Evolutionary conservation across 2,797 vertebrate genomes (phyloP).

Genomic region (Telmatherina bonti): DNA sequence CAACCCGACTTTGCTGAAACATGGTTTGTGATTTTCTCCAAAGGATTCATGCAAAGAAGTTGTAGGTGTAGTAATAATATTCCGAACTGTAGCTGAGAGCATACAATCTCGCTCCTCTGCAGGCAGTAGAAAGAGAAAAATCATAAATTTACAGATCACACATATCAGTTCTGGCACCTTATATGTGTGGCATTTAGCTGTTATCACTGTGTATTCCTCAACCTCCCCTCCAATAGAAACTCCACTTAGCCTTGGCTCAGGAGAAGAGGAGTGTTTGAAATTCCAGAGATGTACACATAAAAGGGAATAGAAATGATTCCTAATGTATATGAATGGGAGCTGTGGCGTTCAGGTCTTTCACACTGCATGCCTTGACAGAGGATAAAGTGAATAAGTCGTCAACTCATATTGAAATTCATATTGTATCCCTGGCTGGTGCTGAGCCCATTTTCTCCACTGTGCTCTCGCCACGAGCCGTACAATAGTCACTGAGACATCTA

Average conservation of each 20-base stretch:
- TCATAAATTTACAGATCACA: conserved; percentile 34
- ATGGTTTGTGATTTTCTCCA: conserved; percentile 2
- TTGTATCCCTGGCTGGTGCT: conserved; percentile 61
- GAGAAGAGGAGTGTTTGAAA: conserved; percentile 52
- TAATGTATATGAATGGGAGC: conserved; percentile 66
- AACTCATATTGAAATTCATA: conserved; percentile 71
- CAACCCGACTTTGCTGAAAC: no score
- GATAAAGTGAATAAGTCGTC: conserved; percentile 72
- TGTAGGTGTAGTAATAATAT: conserved; percentile 18
- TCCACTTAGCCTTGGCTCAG: conserved; percentile 23
- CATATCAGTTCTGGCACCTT: conserved; percentile 54
- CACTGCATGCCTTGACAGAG: conserved; percentile 53
- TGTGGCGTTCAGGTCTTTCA: conserved; percentile 65
- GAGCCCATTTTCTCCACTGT: conserved; percentile 63
- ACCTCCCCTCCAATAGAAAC: conserved; percentile 25
- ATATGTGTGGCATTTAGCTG: conserved; percentile 45
- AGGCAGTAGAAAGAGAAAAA: not conserved
- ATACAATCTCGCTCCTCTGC: conserved; percentile 36
- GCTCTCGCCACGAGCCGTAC: conserved; percentile 59
- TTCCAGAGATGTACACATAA: conserved; percentile 42
- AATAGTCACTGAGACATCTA: conserved; percentile 64
- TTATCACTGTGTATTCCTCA: conserved; percentile 32
- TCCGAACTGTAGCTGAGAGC: not conserved
- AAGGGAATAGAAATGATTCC: conserved; percentile 55
- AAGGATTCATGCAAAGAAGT: not conserved